Percentiles rank a stretch among this genome's conserved stretches.
Conservation (phyloP, 2,888 invertebrate genomes). For the Megaustenia siamemsis region DNA sequence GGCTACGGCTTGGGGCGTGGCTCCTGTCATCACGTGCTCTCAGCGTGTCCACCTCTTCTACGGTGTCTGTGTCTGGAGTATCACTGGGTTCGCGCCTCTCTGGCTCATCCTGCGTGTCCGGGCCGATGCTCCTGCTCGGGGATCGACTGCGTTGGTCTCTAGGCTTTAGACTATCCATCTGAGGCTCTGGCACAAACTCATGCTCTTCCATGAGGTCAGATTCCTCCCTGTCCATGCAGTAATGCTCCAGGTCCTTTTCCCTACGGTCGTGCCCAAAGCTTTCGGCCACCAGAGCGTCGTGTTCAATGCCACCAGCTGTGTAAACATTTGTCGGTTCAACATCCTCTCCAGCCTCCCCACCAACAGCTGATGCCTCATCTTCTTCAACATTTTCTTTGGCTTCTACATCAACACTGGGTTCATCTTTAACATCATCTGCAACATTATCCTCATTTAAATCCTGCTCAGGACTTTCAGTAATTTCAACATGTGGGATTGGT, state of each 20-base stretch:
- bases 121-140: slow-evolving; percentile 48
- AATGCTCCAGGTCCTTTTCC: slow-evolving; percentile 51
- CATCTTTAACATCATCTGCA: not conserved
- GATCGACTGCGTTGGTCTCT: slow-evolving; percentile 44
- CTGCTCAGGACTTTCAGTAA: slow-evolving; percentile 18
- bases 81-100: not conserved
- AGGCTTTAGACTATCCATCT: slow-evolving; percentile 31
- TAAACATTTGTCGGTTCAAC: not conserved
- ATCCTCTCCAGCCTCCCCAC: not conserved
- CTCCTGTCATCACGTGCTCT: slow-evolving; percentile 36
- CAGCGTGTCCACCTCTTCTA: slow-evolving; percentile 9
- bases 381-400: slow-evolving; percentile 16
- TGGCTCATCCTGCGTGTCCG: slow-evolving; percentile 28
- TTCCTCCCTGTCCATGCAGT: slow-evolving; percentile 53
- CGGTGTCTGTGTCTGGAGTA: slow-evolving; percentile 25
- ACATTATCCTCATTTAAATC: not conserved
- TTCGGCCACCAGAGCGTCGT: not conserved
- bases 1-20: slow-evolving; percentile 41
- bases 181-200: not conserved
- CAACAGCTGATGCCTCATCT: slow-evolving; percentile 3
- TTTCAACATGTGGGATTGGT: slow-evolving; percentile 33
- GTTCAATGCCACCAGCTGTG: not conserved
- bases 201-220: slow-evolving; percentile 43
- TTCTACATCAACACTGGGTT: not conserved
- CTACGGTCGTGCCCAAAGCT: slow-evolving; percentile 38